phyloP scores from a whole-genome alignment of 23 tunicate genomes.

The Clavelina lepadiformis region DNA sequence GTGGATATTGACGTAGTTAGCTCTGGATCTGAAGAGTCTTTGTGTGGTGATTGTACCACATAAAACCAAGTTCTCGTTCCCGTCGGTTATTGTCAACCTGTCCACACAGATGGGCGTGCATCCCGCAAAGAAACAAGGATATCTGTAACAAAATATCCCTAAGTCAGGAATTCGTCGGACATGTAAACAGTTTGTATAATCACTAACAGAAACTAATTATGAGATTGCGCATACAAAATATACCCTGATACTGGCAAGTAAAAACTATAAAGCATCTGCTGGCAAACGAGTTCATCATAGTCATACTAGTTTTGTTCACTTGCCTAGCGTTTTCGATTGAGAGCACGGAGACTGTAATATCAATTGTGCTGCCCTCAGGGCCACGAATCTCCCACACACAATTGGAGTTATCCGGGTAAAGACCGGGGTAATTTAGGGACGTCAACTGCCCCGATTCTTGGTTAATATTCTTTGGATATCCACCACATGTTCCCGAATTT shows the following conservation, averaged over 20 bases:
- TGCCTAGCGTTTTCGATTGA: background rate
- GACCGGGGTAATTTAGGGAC: conserved; percentile 5
- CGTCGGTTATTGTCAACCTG: conserved; percentile 1
- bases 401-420: background rate
- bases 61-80: background rate
- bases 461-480: background rate
- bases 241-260: no score
- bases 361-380: background rate
- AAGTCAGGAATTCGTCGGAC: no score
- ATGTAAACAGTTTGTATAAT: no score
- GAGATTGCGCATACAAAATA: no score
- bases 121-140: background rate
- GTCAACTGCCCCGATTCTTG: background rate
- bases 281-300: no score
- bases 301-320: no score
- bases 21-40: background rate
- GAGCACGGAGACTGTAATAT: background rate
- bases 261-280: no score
- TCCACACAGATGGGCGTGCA: background rate
- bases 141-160: conserved; percentile 1
- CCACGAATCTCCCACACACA: background rate
- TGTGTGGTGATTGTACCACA: background rate
- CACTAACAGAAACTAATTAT: no score
- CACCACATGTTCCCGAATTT: no score
- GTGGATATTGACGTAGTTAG: background rate